Evolutionary conservation across 2,888 invertebrate species (phyloP), one percentile per base, ranked within the genome.

Genomic region (Acrobasis repandana): DNA sequence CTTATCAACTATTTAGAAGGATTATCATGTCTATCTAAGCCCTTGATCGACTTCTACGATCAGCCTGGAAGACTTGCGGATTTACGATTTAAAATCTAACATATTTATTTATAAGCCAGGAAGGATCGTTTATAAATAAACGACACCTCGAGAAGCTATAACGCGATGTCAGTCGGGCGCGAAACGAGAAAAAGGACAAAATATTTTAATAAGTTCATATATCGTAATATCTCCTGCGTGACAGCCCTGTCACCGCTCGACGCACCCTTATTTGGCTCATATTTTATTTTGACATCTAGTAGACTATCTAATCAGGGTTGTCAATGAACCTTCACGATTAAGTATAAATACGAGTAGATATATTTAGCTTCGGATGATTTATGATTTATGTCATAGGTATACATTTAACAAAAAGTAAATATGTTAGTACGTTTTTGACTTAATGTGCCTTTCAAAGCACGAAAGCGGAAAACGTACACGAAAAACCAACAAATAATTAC

Each of bases 161-260:
- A 73, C 78, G 75, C 74, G 74, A 69, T 83, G 84, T 83, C 87
- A 85, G 65, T 81, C 80, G 77, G 86, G 77, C 86, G 86, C 85
- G 85, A 85, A 88, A 85, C 80, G 77, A 85, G 78, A 86, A 86
- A 88, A 85, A 84, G 83, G 78, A 67, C 67, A 63, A 77, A 87
- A 86, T 81, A 89, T 89, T 90, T 90, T 90, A 91, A 90, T 91
- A 90, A 90, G 85, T 90, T 88, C 88, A 85, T 88, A 86, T 81
- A 86, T 88, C 80, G 84, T 85, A 79, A 83, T 83, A 82, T 81
- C 82, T 81, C 71, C 75, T 63, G 79, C 84, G 86, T 90, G 90
- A 91, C 90, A 82, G 82, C 81, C 78, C 88, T 89, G 90, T 88
- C 90, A 76, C 67, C 88, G 82, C 72, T 64, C 76, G 79, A 71